These are phyloP conservation scores for Lagopus leucura DNA, from an alignment of 2,113 vertebrate genomes.

Conservation along the genomic window DNA sequence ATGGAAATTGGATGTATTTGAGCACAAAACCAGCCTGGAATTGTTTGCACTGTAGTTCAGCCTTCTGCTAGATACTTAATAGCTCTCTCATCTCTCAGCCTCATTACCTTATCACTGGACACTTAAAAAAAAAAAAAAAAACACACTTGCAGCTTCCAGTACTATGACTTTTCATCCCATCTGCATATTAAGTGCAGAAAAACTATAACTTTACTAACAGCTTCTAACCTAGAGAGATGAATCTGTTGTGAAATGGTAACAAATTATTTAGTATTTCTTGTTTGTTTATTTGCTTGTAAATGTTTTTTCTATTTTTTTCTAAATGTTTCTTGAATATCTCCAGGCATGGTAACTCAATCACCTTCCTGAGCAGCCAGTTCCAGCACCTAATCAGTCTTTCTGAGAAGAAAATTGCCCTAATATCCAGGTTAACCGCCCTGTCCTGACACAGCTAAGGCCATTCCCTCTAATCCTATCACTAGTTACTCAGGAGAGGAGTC, in stretches of 20 bases:
- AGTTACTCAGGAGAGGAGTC: no score
- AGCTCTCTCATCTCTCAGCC: not conserved
- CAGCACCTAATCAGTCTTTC: no score
- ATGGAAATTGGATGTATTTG: not conserved
- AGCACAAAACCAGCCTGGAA: not conserved
- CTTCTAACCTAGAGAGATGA: not conserved
- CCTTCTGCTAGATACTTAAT: not conserved
- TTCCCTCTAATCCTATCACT: no score
- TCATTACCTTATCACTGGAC: not conserved
- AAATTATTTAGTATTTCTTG: not conserved
- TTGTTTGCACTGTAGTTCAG: not conserved
- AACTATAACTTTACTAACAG: not conserved
- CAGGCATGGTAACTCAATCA: no score
- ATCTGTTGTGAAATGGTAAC: not conserved
- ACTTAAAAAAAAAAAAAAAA: not conserved
- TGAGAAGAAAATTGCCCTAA: no score
- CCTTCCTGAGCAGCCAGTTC: no score
- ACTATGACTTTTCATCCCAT: not conserved
- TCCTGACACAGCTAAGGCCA: no score
- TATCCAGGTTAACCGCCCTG: no score
- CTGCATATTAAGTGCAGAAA: not conserved
- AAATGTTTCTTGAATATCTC: no score
- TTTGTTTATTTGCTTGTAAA: not conserved
- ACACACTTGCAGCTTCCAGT: not conserved
- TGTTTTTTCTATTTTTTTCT: no score